Percentiles rank a stretch among this genome's conserved stretches.
Conservation (phyloP, 2,797 vertebrate genomes). For the Megalops cyprinoides region DNA sequence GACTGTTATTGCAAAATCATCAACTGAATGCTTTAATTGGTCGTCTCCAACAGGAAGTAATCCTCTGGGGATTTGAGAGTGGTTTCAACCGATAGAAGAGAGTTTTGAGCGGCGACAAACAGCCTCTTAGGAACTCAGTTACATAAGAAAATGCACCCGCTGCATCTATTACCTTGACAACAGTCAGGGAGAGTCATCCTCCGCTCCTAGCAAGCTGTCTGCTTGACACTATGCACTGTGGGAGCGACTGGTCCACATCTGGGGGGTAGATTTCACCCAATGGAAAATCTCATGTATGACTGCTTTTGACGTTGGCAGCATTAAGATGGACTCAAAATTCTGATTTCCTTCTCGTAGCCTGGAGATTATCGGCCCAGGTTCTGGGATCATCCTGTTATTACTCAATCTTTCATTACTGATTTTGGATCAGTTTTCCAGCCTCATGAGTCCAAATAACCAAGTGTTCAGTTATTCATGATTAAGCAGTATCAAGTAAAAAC, state of each 20-base stretch:
- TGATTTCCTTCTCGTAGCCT: background rate
- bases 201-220: slow-evolving; percentile 18
- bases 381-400: background rate
- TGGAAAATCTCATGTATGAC: background rate
- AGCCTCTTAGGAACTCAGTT: slow-evolving; percentile 58
- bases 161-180: slow-evolving; percentile 51
- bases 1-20: slow-evolving; percentile 2
- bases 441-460: background rate
- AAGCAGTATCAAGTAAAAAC: background rate
- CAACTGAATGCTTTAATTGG: slow-evolving; percentile 16
- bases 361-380: background rate
- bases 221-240: background rate
- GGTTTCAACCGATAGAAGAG: slow-evolving; percentile 60
- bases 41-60: background rate
- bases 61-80: slow-evolving; percentile 42
- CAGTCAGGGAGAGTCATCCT: slow-evolving; percentile 36
- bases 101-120: slow-evolving; percentile 59
- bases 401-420: background rate
- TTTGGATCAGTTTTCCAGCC: background rate
- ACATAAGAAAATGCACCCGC: slow-evolving; percentile 57
- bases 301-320: background rate
- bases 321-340: background rate
- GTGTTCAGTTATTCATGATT: background rate
- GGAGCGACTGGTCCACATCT: background rate
- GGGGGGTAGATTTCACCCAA: background rate